Conservation (phyloP, 2,113 vertebrate species). For the Zosterops pallidus region DNA sequence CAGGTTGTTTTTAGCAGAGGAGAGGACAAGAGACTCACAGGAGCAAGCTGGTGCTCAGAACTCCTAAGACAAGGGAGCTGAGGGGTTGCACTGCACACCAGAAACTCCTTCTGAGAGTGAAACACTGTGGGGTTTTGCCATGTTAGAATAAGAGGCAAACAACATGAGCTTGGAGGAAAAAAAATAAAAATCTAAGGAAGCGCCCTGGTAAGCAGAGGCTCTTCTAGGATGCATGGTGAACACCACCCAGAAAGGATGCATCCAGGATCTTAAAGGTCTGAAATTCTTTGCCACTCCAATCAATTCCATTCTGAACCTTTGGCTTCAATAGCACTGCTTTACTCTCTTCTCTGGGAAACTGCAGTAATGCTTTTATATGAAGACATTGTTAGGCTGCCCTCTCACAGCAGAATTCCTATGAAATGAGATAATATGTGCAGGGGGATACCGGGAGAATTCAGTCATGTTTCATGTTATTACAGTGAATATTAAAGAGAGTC, state of each 20-base stretch:
- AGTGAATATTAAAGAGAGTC: slow-evolving; percentile 57
- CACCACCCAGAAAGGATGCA: background rate
- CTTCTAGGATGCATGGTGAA: background rate
- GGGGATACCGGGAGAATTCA: background rate
- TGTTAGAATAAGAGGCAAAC: background rate
- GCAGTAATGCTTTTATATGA: background rate
- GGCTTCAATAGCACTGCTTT: background rate
- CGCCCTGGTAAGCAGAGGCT: background rate
- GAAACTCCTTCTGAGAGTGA: background rate
- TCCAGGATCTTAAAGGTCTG: background rate
- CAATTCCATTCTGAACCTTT: background rate
- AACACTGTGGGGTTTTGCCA: background rate
- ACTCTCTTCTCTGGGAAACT: background rate
- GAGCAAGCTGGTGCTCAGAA: background rate
- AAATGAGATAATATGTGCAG: background rate
- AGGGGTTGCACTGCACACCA: background rate
- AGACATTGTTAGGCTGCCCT: background rate
- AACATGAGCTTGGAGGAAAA: background rate
- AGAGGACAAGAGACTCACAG: background rate
- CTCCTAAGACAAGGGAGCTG: background rate
- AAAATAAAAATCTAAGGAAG: background rate
- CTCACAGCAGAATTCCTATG: background rate
- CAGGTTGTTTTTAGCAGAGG: background rate
- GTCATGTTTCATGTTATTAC: slow-evolving; percentile 29
- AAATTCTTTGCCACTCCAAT: background rate